Evolutionary conservation across 2,113 vertebrate species (phyloP), one percentile per base, ranked within the genome.

Genomic region (Pterophyllum scalare): DNA sequence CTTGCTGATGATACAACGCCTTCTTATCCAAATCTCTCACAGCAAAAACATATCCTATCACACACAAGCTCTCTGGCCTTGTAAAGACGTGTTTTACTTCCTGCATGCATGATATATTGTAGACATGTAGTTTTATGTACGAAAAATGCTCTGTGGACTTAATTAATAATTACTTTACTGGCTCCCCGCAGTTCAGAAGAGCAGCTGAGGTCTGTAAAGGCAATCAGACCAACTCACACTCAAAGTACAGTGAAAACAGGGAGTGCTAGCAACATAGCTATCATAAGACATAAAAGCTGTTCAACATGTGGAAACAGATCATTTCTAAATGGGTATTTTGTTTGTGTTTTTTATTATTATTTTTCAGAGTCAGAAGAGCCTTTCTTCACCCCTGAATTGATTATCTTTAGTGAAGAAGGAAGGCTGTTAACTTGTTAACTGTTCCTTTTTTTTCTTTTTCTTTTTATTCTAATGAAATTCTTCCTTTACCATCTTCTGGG

Each of bases 11-110:
- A 76, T 38, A 83, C 79, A 64, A 90, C 92, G 89, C 91, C 88
- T 91, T 84, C 81, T 85, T 91, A 91, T 94, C 91, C 52, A 77
- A 75, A 59, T 80, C 72, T 84, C 86, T 84, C 75, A 65, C 46
- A 79, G 83, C 86, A 64, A 46, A 81, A 83, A 65, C 43, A 60
- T 80, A 62, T 46, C 38, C 59, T 75, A 22, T 75, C 79, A 82
- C 52, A 80, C 78, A 64, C 26, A 1, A 46, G 35, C 6, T 57
- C 59, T 60, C 64, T 57, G 46, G 43, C 54, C 57, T 60, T 59
- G 61, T 52, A 65, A 62, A 33, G 46, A 56, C 76, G 76, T 56
- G 65, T 85, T 75, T 80, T 86, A 77, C 49, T 33, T 79, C 24
- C 58, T n/a, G n/a, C 19, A 67, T n/a, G 17, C 13, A 49, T 43